Conservation (phyloP, 1,140 invertebrate genomes). For the Drosophila pseudoananassae region DNA sequence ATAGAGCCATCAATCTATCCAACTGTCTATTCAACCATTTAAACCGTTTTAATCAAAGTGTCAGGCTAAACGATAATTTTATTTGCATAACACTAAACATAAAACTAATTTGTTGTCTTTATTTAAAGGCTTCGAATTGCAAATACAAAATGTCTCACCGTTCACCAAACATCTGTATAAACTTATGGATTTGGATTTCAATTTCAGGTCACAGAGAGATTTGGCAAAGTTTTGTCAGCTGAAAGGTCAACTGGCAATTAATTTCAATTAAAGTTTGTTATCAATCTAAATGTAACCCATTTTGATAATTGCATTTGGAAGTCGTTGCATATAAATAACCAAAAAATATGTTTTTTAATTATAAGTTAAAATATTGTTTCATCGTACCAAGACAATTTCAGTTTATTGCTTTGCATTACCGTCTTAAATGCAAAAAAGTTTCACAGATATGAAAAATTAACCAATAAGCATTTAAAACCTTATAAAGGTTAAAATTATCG, state of each 20-base stretch:
- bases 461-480: too few species aligned
- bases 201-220: conserved; percentile 6
- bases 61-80: conserved; percentile 64
- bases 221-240: not conserved
- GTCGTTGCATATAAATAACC: not conserved
- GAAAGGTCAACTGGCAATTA: conserved; percentile 31
- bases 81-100: conserved; percentile 62
- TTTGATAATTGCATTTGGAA: conserved; percentile 3
- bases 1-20: conserved; percentile 44
- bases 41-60: conserved; percentile 45
- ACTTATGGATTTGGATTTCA: conserved; percentile 17
- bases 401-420: too few species aligned
- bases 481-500: too few species aligned
- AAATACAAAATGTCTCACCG: conserved; percentile 6
- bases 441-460: too few species aligned
- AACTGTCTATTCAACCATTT: conserved; percentile 44
- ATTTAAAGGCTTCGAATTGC: conserved; percentile 31
- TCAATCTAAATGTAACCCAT: conserved; percentile 18
- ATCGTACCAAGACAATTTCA: too few species aligned
- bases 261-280: conserved; percentile 38
- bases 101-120: conserved; percentile 59
- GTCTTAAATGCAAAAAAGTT: too few species aligned
- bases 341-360: not conserved
- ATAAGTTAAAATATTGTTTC: too few species aligned
- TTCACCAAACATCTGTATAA: conserved; percentile 11